phyloP scores from a whole-genome alignment of 1,140 invertebrate genomes.

The Saccostrea cuccullata region DNA sequence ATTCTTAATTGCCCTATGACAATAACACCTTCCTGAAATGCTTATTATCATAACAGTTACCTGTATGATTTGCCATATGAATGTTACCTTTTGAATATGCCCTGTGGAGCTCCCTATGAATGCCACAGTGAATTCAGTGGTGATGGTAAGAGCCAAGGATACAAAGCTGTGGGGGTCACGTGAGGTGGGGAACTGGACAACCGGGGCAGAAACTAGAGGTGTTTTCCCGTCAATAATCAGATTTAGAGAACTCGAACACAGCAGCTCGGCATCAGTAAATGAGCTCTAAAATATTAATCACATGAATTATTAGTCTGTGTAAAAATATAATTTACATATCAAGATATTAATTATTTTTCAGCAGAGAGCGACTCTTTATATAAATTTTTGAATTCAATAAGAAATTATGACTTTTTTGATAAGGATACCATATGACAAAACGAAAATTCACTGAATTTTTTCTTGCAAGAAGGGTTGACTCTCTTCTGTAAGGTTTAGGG shows the following conservation, averaged over 20 bases:
- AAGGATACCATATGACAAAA: too few species aligned
- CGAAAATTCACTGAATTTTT: too few species aligned
- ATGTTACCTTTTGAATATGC: conserved; percentile 92
- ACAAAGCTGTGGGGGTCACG: conserved; percentile 81
- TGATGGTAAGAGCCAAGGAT: conserved; percentile 94
- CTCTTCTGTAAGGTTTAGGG: too few species aligned
- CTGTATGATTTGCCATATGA: neutral
- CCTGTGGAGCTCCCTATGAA: conserved; percentile 95
- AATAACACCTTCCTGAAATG: neutral
- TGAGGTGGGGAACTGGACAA: conserved; percentile 53
- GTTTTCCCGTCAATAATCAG: conserved; percentile 63
- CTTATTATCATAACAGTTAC: too few species aligned
- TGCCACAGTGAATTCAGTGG: conserved; percentile 96
- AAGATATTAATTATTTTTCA: neutral
- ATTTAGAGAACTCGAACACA: conserved; percentile 33
- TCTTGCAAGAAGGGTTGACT: too few species aligned
- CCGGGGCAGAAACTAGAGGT: conserved; percentile 51
- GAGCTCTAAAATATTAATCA: neutral
- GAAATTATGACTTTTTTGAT: too few species aligned
- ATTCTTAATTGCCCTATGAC: neutral
- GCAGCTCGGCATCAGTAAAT: conserved; percentile 37
- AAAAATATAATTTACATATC: neutral
- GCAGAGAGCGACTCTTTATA: too few species aligned
- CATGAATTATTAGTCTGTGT: neutral
- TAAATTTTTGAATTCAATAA: too few species aligned